These are phyloP conservation scores for Philhelius pedissequus DNA, from an alignment of 2,888 invertebrate species.

Conservation along the genomic window DNA sequence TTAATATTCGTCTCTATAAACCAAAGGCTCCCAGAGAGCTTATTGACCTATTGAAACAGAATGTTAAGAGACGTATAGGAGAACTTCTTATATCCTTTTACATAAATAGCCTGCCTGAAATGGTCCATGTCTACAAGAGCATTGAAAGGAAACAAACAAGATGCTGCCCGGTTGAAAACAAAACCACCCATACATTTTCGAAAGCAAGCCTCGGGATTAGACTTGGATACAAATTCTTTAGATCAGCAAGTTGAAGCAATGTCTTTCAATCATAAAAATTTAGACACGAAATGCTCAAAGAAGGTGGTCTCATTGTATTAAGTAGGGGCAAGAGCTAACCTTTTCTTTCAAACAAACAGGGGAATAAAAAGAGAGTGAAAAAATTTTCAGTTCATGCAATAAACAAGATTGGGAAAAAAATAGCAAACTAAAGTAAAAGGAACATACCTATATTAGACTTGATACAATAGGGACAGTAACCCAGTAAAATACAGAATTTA, in stretches of 20 bases:
- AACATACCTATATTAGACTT: too few species aligned
- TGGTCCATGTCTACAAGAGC: neutral
- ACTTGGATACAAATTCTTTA: neutral
- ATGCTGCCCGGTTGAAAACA: neutral
- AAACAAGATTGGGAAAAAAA: too few species aligned
- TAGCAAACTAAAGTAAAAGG: too few species aligned
- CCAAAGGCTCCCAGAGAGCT: neutral
- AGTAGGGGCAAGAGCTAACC: too few species aligned
- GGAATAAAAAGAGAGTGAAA: too few species aligned
- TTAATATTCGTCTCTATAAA: too few species aligned
- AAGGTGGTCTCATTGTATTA: too few species aligned
- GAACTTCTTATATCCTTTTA: neutral
- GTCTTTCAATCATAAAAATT: neutral
- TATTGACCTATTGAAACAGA: neutral
- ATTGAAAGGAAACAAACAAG: neutral
- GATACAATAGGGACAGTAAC: too few species aligned
- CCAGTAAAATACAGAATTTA: too few species aligned
- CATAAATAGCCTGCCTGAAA: neutral
- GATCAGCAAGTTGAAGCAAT: neutral
- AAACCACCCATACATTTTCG: neutral
- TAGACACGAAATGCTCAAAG: too few species aligned
- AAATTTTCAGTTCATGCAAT: too few species aligned
- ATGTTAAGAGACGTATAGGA: neutral
- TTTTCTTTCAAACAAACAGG: too few species aligned
- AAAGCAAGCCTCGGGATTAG: neutral